Evolutionary conservation across 2,888 invertebrate genomes (phyloP), one percentile per base, ranked within the genome.

Genomic region (Drosophila testacea): DNA sequence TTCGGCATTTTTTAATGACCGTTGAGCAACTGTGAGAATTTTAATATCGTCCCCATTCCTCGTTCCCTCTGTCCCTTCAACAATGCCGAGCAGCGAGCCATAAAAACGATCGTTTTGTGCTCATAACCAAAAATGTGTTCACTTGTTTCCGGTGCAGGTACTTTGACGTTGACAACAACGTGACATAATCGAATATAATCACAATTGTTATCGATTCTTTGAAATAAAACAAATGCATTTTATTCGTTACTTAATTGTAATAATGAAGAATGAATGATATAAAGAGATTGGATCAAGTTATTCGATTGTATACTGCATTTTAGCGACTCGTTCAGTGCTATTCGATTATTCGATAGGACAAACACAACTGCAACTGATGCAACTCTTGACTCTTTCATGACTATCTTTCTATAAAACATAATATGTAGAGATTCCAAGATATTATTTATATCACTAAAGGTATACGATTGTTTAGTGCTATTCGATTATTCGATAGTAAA

Each of bases 21-120:
- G 38, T n/a, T 32, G 67, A 30, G 48, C 67, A 47, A 73, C 41
- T 66, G 46, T 55, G 51, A 55, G 71, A 73, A 72, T 73, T 65
- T 36, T 51, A 72, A 72, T 69, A 27, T 28, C 7, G 32, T 48
- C 13, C 13, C 46, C 3, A 27, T 22, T 13, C 38, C 27, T 5
- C 11, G 11, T 34, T n/a, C 34, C 27, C 7, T 32, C 1, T 6
- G 7, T 32, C 16, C 6, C 1, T 9, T 22, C 13, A 4, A 6
- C 6, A 11, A 30, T 30, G 6, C 6, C 4, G 10, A 42, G 42
- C 30, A 13, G 11, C 6, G 6, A 46, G 28, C 56, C 56, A 46
- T 46, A 36, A 46, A 56, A 56, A 46, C n/a, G 44, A n/a, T 56
- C 13, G 34, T 36, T 56, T 34, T n/a, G 42, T 27, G 34, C 16